phyloP scores from a whole-genome alignment of 2,888 invertebrate species.

The Dolichomitus sp. region DNA sequence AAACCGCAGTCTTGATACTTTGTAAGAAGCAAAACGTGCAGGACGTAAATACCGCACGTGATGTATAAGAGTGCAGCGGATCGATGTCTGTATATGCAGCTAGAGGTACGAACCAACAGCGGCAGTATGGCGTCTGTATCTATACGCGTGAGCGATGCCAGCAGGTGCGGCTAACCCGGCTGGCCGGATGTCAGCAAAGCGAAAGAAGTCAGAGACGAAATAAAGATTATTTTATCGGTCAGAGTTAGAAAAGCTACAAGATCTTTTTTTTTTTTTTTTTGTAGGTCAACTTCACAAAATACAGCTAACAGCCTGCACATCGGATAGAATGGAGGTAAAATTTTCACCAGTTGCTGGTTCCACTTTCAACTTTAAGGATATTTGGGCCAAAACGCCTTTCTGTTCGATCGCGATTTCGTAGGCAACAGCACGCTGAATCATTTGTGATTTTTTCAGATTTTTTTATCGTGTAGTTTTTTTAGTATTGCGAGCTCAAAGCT shows the following conservation, averaged over 20 bases:
- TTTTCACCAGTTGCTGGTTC: not conserved
- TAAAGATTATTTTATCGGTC: conserved; percentile 44
- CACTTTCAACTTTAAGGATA: no score
- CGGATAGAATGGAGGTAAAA: not conserved
- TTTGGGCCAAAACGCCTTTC: no score
- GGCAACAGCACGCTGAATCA: no score
- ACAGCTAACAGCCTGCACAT: not conserved
- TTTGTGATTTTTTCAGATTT: no score
- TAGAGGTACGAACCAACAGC: not conserved
- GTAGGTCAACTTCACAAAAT: not conserved
- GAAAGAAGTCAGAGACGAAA: conserved; percentile 32
- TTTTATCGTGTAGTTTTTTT: no score
- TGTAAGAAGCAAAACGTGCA: conserved; percentile 63
- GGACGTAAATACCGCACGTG: conserved; percentile 60
- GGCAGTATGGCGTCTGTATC: conserved; percentile 11
- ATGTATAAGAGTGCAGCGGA: conserved; percentile 37
- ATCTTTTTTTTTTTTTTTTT: not conserved
- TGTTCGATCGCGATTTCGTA: no score
- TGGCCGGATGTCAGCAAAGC: conserved; percentile 29
- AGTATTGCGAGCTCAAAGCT: no score
- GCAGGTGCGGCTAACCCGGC: conserved; percentile 54
- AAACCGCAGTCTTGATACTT: conserved; percentile 8
- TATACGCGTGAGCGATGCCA: conserved; percentile 41
- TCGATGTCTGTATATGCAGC: conserved; percentile 7
- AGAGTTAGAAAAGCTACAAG: not conserved